phyloP scores from a whole-genome alignment of 2,797 vertebrate species.

The Discoglossus pictus region DNA sequence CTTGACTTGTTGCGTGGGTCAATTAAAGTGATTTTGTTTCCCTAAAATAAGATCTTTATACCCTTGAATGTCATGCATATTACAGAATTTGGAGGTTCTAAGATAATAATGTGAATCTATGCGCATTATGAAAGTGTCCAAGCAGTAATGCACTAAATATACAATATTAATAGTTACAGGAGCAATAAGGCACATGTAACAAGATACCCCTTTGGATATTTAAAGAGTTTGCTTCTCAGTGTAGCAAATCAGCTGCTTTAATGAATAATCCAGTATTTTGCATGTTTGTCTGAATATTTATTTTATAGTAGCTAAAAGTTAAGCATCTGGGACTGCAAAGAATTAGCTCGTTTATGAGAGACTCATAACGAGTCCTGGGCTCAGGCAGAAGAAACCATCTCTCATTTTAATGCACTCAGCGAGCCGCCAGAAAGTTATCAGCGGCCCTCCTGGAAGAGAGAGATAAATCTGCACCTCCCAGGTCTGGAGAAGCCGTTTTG shows the following conservation, averaged over 20 bases:
- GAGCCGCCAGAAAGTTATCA: constrained; percentile 22
- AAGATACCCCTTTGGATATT: too few relatives aligned
- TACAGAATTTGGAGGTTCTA: too few relatives aligned
- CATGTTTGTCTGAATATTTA: not conserved
- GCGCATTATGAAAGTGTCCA: too few relatives aligned
- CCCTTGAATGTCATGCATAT: too few relatives aligned
- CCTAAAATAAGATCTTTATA: too few relatives aligned
- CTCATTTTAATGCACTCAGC: constrained; percentile 45
- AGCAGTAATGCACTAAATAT: too few relatives aligned
- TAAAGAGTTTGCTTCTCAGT: too few relatives aligned
- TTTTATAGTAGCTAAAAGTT: constrained; percentile 3
- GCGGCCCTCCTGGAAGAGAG: constrained; percentile 32
- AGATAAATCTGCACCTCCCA: constrained; percentile 42
- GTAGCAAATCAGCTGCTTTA: not conserved
- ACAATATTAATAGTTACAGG: too few relatives aligned
- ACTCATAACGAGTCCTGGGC: constrained; percentile 27
- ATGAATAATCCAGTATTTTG: not conserved
- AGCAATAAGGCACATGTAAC: too few relatives aligned
- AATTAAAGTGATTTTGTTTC: too few relatives aligned
- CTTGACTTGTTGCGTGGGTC: too few relatives aligned
- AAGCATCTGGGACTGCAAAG: constrained; percentile 13
- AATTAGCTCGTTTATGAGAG: constrained; percentile 41
- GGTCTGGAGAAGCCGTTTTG: constrained; percentile 18
- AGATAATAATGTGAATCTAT: too few relatives aligned
- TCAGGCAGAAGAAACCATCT: constrained; percentile 30